phyloP scores from a whole-genome alignment of 1,140 invertebrate genomes.

The Leptonema lineaticorne region DNA sequence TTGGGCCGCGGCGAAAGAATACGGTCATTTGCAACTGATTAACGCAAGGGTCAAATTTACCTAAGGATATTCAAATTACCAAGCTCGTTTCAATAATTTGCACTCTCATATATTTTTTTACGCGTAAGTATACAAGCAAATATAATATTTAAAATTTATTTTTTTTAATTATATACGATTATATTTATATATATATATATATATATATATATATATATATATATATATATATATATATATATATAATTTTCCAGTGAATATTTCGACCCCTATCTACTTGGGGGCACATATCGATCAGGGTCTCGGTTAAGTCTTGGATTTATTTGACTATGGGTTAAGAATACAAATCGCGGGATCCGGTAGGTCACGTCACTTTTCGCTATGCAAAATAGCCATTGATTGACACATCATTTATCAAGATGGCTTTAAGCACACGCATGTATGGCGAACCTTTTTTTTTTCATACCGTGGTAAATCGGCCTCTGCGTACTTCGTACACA shows the following conservation, averaged over 20 bases:
- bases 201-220: too few species aligned
- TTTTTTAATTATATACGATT: too few species aligned
- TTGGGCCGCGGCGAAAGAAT: not conserved
- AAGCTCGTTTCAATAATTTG: not conserved
- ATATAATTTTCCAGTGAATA: not conserved
- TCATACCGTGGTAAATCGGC: not conserved
- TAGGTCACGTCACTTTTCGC: conserved; percentile 24
- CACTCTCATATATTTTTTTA: not conserved
- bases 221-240: too few species aligned
- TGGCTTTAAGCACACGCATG: conserved; percentile 25
- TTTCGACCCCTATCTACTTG: not conserved
- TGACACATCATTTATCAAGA: conserved; percentile 40
- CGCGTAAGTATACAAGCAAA: too few species aligned
- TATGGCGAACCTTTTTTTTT: conserved; percentile 14
- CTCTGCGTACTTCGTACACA: too few species aligned
- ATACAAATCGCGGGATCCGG: conserved; percentile 30
- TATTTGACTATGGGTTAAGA: conserved; percentile 19
- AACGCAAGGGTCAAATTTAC: not conserved
- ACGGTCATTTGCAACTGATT: conserved; percentile 17
- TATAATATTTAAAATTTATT: too few species aligned
- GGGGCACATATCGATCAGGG: not conserved
- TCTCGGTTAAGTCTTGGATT: conserved; percentile 16
- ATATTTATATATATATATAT: too few species aligned
- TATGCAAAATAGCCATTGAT: conserved; percentile 41
- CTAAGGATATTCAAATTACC: not conserved